phyloP scores from a whole-genome alignment of 2,113 vertebrate genomes.

The Noturus placidus region DNA sequence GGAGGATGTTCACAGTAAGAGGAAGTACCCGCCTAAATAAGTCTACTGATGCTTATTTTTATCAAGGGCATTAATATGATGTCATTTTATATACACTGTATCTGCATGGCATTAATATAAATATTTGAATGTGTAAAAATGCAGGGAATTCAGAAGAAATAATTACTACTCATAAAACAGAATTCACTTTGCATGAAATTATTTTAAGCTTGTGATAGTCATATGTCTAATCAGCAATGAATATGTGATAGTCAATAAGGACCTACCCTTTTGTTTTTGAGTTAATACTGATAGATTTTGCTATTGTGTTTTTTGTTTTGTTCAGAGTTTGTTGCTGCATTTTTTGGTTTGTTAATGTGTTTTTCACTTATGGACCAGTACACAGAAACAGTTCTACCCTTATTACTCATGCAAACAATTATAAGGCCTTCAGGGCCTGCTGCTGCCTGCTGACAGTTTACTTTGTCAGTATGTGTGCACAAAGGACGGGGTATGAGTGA shows the following conservation, averaged over 20 bases:
- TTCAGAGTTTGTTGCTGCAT: not conserved
- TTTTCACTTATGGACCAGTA: conserved; percentile 2
- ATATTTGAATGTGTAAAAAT: not conserved
- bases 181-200: not conserved
- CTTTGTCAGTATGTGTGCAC: conserved; percentile 9
- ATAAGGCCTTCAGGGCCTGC: conserved; percentile 18
- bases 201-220: not conserved
- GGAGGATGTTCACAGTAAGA: conserved; percentile 4
- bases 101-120: not conserved
- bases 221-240: not conserved
- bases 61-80: not conserved
- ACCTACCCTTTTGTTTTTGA: not conserved
- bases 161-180: not conserved
- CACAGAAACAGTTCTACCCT: not conserved
- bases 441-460: conserved; percentile 40
- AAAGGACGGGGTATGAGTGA: not conserved
- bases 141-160: not conserved
- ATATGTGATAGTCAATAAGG: not conserved
- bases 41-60: not conserved
- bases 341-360: not conserved
- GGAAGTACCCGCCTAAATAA: not conserved
- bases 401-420: conserved; percentile 33
- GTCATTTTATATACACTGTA: not conserved
- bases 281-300: not conserved
- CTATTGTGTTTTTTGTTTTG: not conserved